These are phyloP conservation scores for Calliphora vicina DNA, from an alignment of 1,140 invertebrate genomes.

Conservation along the genomic window DNA sequence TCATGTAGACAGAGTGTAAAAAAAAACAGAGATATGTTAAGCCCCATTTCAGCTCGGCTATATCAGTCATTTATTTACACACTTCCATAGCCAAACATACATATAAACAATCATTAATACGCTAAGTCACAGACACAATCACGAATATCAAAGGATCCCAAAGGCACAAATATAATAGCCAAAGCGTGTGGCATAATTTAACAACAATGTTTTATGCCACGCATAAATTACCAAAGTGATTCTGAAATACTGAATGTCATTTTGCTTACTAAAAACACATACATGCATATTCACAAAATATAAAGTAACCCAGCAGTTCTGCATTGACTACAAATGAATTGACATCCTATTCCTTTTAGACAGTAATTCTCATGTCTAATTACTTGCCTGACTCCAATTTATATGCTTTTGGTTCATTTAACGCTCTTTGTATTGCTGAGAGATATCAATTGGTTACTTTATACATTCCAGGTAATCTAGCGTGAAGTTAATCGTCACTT, in stretches of 20 bases:
- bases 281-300: neutral
- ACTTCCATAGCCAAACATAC: too few relatives aligned
- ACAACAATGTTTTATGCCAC: conserved; percentile 26
- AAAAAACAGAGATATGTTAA: neutral
- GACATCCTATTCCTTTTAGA: too few relatives aligned
- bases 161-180: conserved; percentile 23
- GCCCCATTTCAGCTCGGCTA: neutral
- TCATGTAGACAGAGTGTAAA: neutral
- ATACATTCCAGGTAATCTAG: too few relatives aligned
- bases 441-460: too few relatives aligned
- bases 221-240: conserved; percentile 28
- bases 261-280: neutral
- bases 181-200: conserved; percentile 32
- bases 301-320: too few relatives aligned
- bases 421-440: too few relatives aligned
- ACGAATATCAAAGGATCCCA: neutral
- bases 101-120: neutral
- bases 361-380: too few relatives aligned
- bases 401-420: too few relatives aligned
- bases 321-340: too few relatives aligned
- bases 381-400: too few relatives aligned
- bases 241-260: neutral
- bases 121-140: neutral
- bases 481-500: too few relatives aligned
- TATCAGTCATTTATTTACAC: neutral